A percentile compares a stretch with the other conserved stretches of the same genome.
These are phyloP conservation scores for Peromyscus polionotus DNA, from an alignment of 2,113 vertebrate species.

Conservation along the genomic window DNA sequence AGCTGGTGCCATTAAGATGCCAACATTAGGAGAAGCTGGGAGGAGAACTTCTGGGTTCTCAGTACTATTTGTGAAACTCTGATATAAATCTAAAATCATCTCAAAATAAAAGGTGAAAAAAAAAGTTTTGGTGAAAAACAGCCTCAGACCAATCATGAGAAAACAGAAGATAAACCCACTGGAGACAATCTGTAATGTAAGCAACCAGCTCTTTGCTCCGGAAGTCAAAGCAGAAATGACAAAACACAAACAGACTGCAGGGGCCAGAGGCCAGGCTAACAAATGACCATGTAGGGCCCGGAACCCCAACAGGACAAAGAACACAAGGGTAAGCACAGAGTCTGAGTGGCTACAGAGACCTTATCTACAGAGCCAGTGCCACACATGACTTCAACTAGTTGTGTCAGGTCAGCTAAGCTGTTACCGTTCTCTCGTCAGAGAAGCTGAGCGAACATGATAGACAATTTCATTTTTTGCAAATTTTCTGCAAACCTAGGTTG, in stretches of 20 bases:
- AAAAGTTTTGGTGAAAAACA: neutral
- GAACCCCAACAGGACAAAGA: neutral
- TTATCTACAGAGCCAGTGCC: neutral
- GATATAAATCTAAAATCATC: neutral
- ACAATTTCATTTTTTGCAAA: neutral
- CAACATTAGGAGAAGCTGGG: neutral
- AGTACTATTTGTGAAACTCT: neutral
- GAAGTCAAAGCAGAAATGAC: neutral
- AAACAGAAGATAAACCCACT: neutral
- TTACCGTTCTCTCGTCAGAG: neutral
- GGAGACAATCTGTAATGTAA: neutral
- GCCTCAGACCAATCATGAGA: neutral
- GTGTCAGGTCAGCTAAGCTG: neutral
- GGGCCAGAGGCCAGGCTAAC: neutral
- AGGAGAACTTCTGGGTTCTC: neutral
- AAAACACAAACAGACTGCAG: neutral
- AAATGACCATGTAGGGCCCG: accelerated
- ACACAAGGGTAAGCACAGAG: accelerated
- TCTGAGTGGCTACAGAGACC: neutral
- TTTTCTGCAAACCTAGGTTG: neutral
- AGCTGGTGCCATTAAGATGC: accelerated
- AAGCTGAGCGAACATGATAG: neutral
- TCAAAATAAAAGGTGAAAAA: neutral
- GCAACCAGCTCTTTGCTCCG: neutral
- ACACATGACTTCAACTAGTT: accelerated